Base-by-base conservation (phyloP, 2,888 invertebrate genomes). In the Limnephilus rhombicus region DNA sequence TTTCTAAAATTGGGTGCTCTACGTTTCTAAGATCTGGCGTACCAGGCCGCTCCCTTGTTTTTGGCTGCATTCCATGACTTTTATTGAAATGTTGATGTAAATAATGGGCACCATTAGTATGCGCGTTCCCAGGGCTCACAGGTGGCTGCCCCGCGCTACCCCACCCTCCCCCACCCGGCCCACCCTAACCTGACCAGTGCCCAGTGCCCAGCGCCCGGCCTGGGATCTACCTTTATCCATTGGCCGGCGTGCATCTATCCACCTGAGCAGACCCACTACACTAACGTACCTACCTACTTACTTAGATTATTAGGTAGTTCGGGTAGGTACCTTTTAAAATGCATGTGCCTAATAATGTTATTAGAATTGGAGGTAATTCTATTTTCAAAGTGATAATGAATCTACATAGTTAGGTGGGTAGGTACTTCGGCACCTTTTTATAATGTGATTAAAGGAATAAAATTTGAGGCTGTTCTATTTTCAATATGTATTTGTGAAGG, bases 31-130 rank as follows among this genome's bases (percentile, higher is more conserved):
- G 9, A 68, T 68, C 68, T n/a, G 7, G 24, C 7, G 24, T 68
- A 68, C 68, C 24, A 68, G 85, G 53, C 49, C 87, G 13, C 34
- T 80, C 91, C 92, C 90, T 92, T 92, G 92, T 91, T 93, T 93
- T 93, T 92, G 92, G 92, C 92, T 92, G 93, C 93, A 93, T 93
- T 93, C 93, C 93, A 85, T 92, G 83, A 85, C 90, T 92, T 93
- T 93, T 93, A 93, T 93, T 93, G 93, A 93, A 93, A 93, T 93
- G 93, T 93, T 92, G 90, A 92, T 92, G 92, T 92, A 93, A 93
- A 93, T 93, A 91, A 93, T 93, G 93, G 93, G 91, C 18, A 80
- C 80, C 80, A 89, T 89, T 89, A 89, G 88, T 89, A 83, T 91
- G 92, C 92, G 89, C 92, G 83, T 86, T 82, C 89, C 80, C 91